A percentile compares a stretch with the other conserved stretches of the same genome.
Evolutionary conservation across 2,888 invertebrate species (phyloP).

Genomic region (Nemotelus nigrinus): DNA sequence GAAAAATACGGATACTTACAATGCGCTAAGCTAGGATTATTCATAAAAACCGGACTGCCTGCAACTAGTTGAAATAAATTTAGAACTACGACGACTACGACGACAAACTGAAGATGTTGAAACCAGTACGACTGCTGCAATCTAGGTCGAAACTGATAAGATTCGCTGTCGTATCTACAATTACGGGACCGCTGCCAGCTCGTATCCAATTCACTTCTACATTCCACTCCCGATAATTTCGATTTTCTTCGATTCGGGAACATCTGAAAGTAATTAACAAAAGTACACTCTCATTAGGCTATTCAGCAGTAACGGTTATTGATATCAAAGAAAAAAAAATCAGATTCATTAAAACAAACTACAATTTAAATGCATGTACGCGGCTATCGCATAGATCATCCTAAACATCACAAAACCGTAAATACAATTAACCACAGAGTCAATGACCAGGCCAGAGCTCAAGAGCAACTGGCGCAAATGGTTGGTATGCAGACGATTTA

Average conservation of each 20-base stretch:
- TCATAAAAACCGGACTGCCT: constrained; percentile 63
- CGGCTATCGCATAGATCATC: constrained; percentile 1
- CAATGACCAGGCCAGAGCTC: constrained; percentile 36
- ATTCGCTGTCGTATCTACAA: neutral
- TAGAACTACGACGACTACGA: constrained; percentile 51
- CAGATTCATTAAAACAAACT: too few species aligned
- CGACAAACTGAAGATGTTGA: constrained; percentile 18
- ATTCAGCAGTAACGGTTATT: too few species aligned
- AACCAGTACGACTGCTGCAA: constrained; percentile 49
- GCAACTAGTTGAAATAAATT: constrained; percentile 56
- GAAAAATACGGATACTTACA: constrained; percentile 59
- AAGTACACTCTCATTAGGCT: neutral
- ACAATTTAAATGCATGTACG: too few species aligned
- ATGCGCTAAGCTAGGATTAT: constrained; percentile 65
- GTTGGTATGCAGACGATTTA: constrained; percentile 19
- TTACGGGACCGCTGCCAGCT: constrained; percentile 8
- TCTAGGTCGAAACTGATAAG: constrained; percentile 27
- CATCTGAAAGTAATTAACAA: constrained; percentile 46
- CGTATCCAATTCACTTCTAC: neutral
- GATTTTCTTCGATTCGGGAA: constrained; percentile 42
- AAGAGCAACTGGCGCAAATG: constrained; percentile 8
- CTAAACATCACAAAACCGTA: neutral
- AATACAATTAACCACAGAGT: constrained; percentile 24
- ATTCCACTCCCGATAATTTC: constrained; percentile 13
- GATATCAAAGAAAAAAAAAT: too few species aligned